Evolutionary conservation across 2,888 invertebrate species (phyloP).

Genomic region (Eurytoma californica): DNA sequence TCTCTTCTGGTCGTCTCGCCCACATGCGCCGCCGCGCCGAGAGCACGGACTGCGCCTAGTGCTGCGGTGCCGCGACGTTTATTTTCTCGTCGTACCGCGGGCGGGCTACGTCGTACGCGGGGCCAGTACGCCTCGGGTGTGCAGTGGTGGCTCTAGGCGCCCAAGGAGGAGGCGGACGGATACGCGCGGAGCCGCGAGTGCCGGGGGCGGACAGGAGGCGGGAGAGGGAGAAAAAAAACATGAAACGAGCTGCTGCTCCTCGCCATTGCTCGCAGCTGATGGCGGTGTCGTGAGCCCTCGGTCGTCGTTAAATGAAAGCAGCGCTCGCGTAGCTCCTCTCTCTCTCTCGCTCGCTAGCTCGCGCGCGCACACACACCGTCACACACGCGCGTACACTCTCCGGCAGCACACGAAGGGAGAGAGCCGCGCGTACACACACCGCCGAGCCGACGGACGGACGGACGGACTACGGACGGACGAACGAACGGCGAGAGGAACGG

Average conservation of each 20-base stretch:
- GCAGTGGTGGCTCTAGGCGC: background rate
- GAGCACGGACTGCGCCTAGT: conserved; percentile 57
- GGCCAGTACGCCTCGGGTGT: background rate
- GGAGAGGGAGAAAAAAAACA: conserved; percentile 24
- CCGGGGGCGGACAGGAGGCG: background rate
- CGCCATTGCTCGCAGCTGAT: conserved; percentile 70
- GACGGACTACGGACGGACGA: too few species aligned
- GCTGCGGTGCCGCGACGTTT: background rate
- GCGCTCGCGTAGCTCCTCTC: conserved; percentile 3
- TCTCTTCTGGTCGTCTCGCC: conserved; percentile 19
- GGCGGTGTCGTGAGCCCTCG: conserved; percentile 69
- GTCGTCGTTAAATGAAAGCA: conserved; percentile 55
- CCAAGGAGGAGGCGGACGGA: background rate
- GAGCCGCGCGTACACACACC: background rate
- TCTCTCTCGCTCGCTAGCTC: background rate
- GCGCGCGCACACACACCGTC: background rate
- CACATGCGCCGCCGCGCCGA: conserved; percentile 58
- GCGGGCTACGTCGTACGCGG: background rate
- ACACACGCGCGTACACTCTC: background rate
- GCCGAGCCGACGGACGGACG: too few species aligned
- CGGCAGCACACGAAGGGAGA: background rate
- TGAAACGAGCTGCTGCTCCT: conserved; percentile 36
- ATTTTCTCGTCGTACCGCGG: background rate
- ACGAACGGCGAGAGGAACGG: too few species aligned
- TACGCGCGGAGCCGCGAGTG: background rate